These are phyloP conservation scores for Dolichopus griseipennis DNA, from an alignment of 2,888 invertebrate species.

Conservation along the genomic window DNA sequence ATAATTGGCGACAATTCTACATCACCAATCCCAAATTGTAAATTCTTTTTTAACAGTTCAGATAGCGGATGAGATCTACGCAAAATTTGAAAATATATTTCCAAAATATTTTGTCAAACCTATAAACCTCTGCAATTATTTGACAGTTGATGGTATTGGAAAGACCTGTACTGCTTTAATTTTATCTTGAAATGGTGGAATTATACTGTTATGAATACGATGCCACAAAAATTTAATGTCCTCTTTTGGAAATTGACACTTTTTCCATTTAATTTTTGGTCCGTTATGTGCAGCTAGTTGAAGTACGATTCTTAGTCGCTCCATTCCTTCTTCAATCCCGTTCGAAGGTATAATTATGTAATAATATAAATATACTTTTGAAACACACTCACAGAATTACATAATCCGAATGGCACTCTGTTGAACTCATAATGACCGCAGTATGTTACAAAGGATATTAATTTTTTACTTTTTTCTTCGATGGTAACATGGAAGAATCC, in stretches of 20 bases:
- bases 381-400: too few species aligned
- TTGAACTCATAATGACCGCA: slow-evolving; percentile 29
- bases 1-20: too few species aligned
- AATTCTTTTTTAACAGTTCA: too few species aligned
- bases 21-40: too few species aligned
- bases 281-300: slow-evolving; percentile 10
- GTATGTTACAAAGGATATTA: slow-evolving; percentile 32
- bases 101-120: too few species aligned
- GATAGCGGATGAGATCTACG: too few species aligned
- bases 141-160: too few species aligned
- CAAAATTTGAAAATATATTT: too few species aligned
- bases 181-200: too few species aligned
- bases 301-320: slow-evolving; percentile 19
- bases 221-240: slow-evolving; percentile 12
- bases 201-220: background rate
- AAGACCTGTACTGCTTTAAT: too few species aligned
- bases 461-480: slow-evolving; percentile 24
- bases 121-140: too few species aligned
- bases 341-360: slow-evolving; percentile 27
- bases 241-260: slow-evolving; percentile 13
- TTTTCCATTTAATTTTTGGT: slow-evolving; percentile 14
- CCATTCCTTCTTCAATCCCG: slow-evolving; percentile 18
- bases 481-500: slow-evolving; percentile 35
- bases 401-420: slow-evolving; percentile 34
- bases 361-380: slow-evolving; percentile 21